Base-by-base conservation (phyloP, 2,888 invertebrate species). In the Cosmorhoe ocellata region DNA sequence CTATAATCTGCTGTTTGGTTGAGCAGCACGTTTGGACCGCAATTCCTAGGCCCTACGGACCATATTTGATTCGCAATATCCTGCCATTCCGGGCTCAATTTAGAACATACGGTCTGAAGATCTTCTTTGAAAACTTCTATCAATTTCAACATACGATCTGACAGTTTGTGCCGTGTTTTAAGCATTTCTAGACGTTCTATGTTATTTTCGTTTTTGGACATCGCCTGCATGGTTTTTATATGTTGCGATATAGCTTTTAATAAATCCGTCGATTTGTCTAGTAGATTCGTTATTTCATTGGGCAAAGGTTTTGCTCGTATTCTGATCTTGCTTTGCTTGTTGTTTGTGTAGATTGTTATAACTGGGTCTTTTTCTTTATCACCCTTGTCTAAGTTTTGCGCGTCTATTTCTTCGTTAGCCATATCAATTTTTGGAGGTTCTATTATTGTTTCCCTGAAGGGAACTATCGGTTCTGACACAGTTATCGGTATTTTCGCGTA, bases 391-490 rank as follows among this genome's bases (percentile, higher is more conserved):
- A 87, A 67, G 40, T 84, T 89, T 67, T 93, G 93, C 7, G 92
- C 91, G 28, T 94, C 93, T 45, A 97, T 96, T 37, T 92, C 92
- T 91, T 97, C 97, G 74, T 96, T 96, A 0, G 96, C 95, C 95
- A 95, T 96, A 75, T 96, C 97, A 2, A 94, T 82, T 69, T 93
- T 95, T 0, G 95, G 96, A 11, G 94, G 94, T 10, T 92, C 92
- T 0, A 98, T 92, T 43, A 99, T 93, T 0, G 99, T 99, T 85
- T 99, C 99, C 62, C 97, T 92, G 72, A 99, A 97, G 4, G 99
- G 96, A 0, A 99, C 99, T 66, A 99, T 99, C 0, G 99, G 99
- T 70, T 96, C 94, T 0, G 99, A 99, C 0, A 97, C 97, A 58
- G 94, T 94, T n/a, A 99, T 90, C 40, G 96, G 95, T 52, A 97